phyloP scores from a whole-genome alignment of 2,888 invertebrate genomes.

The Morpho helenor region DNA sequence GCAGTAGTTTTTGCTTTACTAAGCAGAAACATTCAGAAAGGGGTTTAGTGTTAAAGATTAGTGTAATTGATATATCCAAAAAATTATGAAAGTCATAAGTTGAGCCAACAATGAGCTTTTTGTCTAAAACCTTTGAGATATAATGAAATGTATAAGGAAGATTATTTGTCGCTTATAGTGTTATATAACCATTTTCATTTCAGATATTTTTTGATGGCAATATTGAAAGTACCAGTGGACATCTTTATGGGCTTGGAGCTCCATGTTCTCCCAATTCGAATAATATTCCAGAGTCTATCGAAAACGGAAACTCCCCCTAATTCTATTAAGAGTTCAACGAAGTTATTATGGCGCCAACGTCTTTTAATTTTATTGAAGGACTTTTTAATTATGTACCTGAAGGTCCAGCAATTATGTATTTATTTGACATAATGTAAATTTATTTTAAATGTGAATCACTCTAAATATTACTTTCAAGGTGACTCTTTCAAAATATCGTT shows the following conservation, averaged over 20 bases:
- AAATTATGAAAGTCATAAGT: too few relatives aligned
- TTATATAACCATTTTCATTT: constrained; percentile 30
- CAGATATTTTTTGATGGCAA: constrained; percentile 99
- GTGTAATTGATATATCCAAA: too few relatives aligned
- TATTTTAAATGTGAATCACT: constrained; percentile 2
- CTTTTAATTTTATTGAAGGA: too few relatives aligned
- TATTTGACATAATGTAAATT: constrained; percentile 19
- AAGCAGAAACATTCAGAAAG: too few relatives aligned
- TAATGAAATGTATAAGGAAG: too few relatives aligned
- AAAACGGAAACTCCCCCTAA: constrained; percentile 81
- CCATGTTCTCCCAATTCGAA: constrained; percentile 88
- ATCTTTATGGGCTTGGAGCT: constrained; percentile 95
- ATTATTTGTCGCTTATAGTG: neutral
- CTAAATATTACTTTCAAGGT: too few relatives aligned
- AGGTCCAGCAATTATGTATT: constrained; percentile 16
- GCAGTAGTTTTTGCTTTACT: too few relatives aligned
- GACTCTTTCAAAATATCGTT: too few relatives aligned
- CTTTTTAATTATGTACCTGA: constrained; percentile 17
- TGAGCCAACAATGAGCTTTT: too few relatives aligned
- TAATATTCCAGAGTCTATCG: constrained; percentile 83
- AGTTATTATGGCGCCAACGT: constrained; percentile 31
- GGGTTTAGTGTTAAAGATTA: too few relatives aligned
- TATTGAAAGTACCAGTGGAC: constrained; percentile 98
- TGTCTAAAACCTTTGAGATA: too few relatives aligned
- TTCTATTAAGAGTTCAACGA: constrained; percentile 17